phyloP scores from a whole-genome alignment of 2,113 vertebrate genomes.

The Regulus satrapa region DNA sequence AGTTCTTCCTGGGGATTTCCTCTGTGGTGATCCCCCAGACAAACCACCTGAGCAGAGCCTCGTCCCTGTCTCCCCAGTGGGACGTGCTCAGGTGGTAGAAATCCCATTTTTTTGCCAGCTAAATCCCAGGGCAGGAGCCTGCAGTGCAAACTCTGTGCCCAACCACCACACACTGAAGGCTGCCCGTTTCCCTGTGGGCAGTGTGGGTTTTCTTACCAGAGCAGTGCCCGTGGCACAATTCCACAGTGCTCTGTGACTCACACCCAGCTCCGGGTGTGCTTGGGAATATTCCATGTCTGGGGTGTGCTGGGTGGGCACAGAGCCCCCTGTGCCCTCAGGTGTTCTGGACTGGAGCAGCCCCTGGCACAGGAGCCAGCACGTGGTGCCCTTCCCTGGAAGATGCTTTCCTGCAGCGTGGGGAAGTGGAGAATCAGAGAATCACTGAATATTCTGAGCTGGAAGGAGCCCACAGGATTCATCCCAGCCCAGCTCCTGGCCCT shows the following conservation, averaged over 20 bases:
- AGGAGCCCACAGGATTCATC: neutral
- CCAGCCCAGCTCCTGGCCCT: neutral
- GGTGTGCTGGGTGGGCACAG: neutral
- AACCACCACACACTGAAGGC: too few species aligned
- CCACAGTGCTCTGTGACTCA: neutral
- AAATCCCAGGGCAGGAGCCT: neutral
- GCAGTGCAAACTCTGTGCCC: neutral
- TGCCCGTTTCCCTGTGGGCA: neutral
- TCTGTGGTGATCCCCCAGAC: neutral
- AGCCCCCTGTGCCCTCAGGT: rapidly evolving
- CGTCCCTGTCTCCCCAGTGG: neutral
- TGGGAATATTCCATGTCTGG: rapidly evolving
- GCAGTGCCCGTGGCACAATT: neutral
- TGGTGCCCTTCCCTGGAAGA: neutral
- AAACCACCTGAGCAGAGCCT: neutral
- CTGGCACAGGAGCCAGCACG: neutral
- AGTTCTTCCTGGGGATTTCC: neutral
- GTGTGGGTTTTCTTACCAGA: neutral
- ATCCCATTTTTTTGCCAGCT: neutral
- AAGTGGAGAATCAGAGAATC: neutral
- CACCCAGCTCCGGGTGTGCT: neutral
- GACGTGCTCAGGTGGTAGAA: neutral
- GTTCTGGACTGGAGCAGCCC: neutral
- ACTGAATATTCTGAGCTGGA: neutral
- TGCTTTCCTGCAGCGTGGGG: neutral